Conservation (phyloP, 2,888 invertebrate species). For the Aromia moschata region DNA sequence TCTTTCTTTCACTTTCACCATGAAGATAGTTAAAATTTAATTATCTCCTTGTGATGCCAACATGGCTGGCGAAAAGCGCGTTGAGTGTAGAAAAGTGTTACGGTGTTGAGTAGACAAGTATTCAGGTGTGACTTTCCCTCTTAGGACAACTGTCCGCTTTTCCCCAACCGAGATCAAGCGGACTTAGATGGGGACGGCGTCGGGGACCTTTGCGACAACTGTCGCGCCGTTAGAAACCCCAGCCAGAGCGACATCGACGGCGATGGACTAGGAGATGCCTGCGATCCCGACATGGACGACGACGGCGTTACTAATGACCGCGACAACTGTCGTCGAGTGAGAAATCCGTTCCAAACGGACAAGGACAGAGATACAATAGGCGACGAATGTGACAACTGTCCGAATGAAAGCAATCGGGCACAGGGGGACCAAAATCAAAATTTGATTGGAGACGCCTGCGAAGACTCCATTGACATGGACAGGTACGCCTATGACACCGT, state of each 20-base stretch:
- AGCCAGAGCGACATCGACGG: constrained; percentile 87
- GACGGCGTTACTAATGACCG: constrained; percentile 78
- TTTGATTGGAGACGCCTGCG: constrained; percentile 89
- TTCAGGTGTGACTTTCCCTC: constrained; percentile 21
- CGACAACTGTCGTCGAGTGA: constrained; percentile 78
- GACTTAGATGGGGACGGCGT: constrained; percentile 81
- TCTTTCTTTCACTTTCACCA: too few species aligned
- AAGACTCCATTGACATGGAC: constrained; percentile 85
- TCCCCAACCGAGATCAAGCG: constrained; percentile 81
- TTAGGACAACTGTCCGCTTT: constrained; percentile 86
- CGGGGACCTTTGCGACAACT: constrained; percentile 93
- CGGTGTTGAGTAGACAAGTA: too few species aligned
- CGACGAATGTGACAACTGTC: constrained; percentile 91
- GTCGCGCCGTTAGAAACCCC: constrained; percentile 83
- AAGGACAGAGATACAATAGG: constrained; percentile 86
- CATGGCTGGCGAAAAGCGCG: too few species aligned
- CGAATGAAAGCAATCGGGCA: constrained; percentile 76
- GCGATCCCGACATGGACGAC: constrained; percentile 91
- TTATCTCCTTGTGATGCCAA: too few species aligned
- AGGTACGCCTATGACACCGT: too few species aligned
- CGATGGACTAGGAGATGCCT: constrained; percentile 84
- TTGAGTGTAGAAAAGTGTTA: too few species aligned
- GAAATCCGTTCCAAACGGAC: constrained; percentile 84
- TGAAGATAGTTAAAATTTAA: too few species aligned
- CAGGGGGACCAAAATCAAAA: constrained; percentile 80